These are phyloP conservation scores for Brachionus rubens DNA, from an alignment of 1,140 invertebrate species.

Conservation along the genomic window DNA sequence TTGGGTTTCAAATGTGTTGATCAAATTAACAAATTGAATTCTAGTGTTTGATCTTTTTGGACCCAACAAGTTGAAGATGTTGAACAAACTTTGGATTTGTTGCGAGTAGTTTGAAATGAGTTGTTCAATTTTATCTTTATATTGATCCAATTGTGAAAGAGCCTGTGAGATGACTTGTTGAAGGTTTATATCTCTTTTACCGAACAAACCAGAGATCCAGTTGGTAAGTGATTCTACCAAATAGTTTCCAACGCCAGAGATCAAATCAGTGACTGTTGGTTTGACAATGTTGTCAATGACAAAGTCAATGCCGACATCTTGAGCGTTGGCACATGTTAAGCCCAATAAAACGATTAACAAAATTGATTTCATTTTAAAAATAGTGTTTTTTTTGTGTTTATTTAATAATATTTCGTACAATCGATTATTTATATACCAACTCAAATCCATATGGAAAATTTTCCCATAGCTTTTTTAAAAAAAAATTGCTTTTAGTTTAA, in stretches of 20 bases:
- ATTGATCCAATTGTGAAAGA: constrained; percentile 8
- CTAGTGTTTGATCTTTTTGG: not conserved
- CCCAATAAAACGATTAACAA: not conserved
- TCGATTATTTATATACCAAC: not conserved
- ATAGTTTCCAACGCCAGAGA: not conserved
- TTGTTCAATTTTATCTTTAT: constrained; percentile 7
- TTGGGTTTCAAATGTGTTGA: not conserved
- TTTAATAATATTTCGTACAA: not conserved
- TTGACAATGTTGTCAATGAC: constrained; percentile 7
- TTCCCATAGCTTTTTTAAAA: not conserved
- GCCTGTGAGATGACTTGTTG: not conserved
- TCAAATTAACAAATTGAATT: not conserved
- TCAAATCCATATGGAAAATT: constrained; percentile 1
- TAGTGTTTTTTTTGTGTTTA: not conserved
- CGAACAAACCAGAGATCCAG: constrained; percentile 2
- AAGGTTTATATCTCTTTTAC: constrained; percentile 13
- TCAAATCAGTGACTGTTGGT: constrained; percentile 1
- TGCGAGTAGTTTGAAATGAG: not conserved
- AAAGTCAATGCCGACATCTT: constrained; percentile 10
- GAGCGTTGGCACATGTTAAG: not conserved
- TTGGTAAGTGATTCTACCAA: not conserved
- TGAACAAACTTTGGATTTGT: constrained; percentile 23
- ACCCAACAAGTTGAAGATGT: not conserved
- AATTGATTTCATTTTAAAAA: constrained; percentile 25
- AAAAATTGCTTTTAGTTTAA: not conserved